A percentile compares a stretch with the other conserved stretches of the same genome.
Conservation (phyloP, 2,888 invertebrate species). For the Caenorhabditis zanzibari region DNA sequence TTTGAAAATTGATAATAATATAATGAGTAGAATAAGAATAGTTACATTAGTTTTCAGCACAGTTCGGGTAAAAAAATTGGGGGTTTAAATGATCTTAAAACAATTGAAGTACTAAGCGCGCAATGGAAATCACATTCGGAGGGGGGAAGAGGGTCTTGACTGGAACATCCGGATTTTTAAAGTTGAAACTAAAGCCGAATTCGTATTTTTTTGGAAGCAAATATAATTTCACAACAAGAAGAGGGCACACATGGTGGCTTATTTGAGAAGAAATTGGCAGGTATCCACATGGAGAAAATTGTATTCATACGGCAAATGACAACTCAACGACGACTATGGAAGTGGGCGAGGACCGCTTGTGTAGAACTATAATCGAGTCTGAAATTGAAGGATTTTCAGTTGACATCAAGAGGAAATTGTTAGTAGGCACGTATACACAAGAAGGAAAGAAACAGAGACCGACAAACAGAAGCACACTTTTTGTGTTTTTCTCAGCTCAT, state of each 20-base stretch:
- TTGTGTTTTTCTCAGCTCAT: no score
- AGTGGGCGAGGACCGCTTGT: neutral
- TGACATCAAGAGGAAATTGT: neutral
- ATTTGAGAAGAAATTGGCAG: constrained; percentile 9
- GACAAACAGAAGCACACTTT: neutral
- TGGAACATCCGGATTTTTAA: constrained; percentile 23
- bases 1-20: neutral
- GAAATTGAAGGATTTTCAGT: constrained; percentile 25
- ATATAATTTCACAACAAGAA: constrained; percentile 18
- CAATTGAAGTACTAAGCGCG: constrained; percentile 28
- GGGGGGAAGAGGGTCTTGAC: constrained; percentile 15
- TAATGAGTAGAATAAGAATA: constrained; percentile 9
- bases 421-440: neutral
- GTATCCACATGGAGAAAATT: neutral
- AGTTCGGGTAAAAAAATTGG: neutral
- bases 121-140: constrained; percentile 30
- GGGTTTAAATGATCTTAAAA: neutral
- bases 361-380: constrained; percentile 61
- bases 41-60: constrained; percentile 29
- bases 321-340: constrained; percentile 12
- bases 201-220: constrained; percentile 21
- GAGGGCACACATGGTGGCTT: constrained; percentile 6
- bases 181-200: constrained; percentile 33
- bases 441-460: neutral
- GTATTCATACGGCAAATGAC: constrained; percentile 6